These are phyloP conservation scores for Cerastoderma edule DNA, from an alignment of 2,888 invertebrate genomes.

Conservation along the genomic window DNA sequence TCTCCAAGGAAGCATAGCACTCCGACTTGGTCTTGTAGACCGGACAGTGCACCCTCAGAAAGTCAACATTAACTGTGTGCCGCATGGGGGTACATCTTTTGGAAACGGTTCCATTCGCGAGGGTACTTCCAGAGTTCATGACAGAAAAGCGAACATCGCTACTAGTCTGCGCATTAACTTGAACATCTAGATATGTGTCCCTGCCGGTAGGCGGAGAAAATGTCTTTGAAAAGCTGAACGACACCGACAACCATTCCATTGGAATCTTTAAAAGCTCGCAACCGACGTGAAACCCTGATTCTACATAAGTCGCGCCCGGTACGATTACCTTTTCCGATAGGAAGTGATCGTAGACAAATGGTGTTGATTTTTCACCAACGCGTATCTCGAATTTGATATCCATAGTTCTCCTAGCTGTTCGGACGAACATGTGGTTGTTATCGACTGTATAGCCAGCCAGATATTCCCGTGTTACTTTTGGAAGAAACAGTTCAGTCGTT, in stretches of 20 bases:
- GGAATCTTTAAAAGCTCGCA: background rate
- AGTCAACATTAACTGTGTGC: background rate
- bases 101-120: constrained; percentile 6
- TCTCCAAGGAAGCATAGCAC: background rate
- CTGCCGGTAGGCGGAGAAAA: background rate
- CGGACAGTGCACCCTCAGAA: background rate
- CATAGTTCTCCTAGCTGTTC: background rate
- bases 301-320: constrained; percentile 25
- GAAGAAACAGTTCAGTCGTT: background rate
- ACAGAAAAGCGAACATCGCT: background rate
- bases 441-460: constrained; percentile 1
- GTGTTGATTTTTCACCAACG: constrained; percentile 14
- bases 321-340: constrained; percentile 10
- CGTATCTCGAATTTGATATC: background rate
- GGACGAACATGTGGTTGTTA: constrained; percentile 12
- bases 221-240: constrained; percentile 12
- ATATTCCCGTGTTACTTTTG: background rate
- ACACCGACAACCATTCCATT: background rate
- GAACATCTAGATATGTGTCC: background rate
- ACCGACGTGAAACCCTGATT: constrained; percentile 13
- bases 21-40: background rate
- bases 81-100: background rate
- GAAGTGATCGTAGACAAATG: constrained; percentile 28
- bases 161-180: background rate
- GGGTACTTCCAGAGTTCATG: background rate